Conservation (phyloP, 2,888 invertebrate species). For the Alitta virens region DNA sequence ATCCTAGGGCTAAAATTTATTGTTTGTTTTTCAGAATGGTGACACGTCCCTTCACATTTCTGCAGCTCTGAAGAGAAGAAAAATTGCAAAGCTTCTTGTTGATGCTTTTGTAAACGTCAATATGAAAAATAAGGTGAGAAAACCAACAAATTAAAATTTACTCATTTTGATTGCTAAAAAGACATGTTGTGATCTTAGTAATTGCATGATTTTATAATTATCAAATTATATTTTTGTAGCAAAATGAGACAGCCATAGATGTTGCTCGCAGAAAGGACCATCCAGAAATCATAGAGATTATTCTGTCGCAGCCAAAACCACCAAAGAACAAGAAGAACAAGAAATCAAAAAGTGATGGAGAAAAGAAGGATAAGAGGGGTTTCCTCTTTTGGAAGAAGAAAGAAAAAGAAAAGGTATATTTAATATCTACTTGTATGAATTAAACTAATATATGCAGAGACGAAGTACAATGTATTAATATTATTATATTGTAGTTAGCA, state of each 20-base stretch:
- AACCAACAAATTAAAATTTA: background rate
- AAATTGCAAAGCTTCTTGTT: slow-evolving; percentile 83
- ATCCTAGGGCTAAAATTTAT: background rate
- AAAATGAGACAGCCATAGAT: slow-evolving; percentile 84
- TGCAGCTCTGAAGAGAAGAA: slow-evolving; percentile 87
- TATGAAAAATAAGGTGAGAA: slow-evolving; percentile 69
- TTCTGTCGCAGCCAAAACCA: slow-evolving; percentile 60
- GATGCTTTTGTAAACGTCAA: slow-evolving; percentile 77
- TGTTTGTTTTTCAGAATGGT: slow-evolving; percentile 66
- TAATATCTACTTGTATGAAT: too few species aligned
- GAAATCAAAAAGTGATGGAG: slow-evolving; percentile 41
- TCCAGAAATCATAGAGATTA: slow-evolving; percentile 77
- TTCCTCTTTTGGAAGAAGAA: slow-evolving; percentile 38
- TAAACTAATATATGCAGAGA: too few species aligned
- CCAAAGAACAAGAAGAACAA: slow-evolving; percentile 17
- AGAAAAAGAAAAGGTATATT: slow-evolving; percentile 14
- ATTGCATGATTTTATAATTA: too few species aligned
- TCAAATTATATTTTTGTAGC: slow-evolving; percentile 56
- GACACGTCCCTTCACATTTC: slow-evolving; percentile 93
- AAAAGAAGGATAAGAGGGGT: slow-evolving; percentile 51
- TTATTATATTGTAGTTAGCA: too few species aligned
- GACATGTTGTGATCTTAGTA: too few species aligned
- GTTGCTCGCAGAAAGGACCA: slow-evolving; percentile 85
- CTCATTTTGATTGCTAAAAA: too few species aligned
- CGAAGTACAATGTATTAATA: too few species aligned